Conservation (phyloP, 2,113 vertebrate genomes). For the Pampusana beccarii region DNA sequence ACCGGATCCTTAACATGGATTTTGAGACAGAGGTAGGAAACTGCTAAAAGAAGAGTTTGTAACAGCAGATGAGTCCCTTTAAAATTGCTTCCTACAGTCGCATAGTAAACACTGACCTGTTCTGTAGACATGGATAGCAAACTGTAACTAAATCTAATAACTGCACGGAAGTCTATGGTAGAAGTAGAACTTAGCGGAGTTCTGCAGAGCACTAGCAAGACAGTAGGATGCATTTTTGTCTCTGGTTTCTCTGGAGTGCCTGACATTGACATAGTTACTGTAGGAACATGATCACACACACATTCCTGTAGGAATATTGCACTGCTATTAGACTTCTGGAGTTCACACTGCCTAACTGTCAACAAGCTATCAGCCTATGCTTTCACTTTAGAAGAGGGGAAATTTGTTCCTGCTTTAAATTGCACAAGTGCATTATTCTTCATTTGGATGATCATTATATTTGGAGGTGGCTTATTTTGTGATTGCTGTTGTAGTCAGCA, state of each 20-base stretch:
- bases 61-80: background rate
- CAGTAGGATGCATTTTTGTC: background rate
- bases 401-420: background rate
- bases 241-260: background rate
- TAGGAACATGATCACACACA: accelerated
- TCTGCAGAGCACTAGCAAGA: background rate
- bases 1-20: conserved; percentile 98
- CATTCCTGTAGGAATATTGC: background rate
- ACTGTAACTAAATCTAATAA: background rate
- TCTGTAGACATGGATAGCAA: background rate
- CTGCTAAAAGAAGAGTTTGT: background rate
- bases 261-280: background rate
- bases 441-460: background rate
- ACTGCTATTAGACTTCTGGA: background rate
- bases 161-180: background rate
- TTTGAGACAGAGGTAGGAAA: conserved; percentile 92
- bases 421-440: background rate
- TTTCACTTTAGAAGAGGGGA: background rate
- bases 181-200: background rate
- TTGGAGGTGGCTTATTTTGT: background rate
- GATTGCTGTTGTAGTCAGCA: background rate
- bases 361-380: background rate
- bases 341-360: background rate
- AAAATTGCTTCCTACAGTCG: accelerated
- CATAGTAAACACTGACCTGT: background rate